Evolutionary conservation across 2,113 vertebrate genomes (phyloP).

Genomic region (Shinisaurus crocodilurus): DNA sequence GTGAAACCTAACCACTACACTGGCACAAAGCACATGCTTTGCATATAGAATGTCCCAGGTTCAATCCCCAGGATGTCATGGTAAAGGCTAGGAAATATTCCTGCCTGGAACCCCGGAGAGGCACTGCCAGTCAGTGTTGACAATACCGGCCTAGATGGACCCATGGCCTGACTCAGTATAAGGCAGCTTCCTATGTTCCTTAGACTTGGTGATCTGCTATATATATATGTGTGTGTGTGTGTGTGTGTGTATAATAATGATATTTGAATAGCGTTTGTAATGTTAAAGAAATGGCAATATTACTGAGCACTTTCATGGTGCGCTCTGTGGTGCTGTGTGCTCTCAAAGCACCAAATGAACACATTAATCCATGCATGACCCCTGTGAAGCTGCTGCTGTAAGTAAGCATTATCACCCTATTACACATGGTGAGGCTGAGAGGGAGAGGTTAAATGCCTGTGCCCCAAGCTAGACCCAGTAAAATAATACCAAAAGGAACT

Average conservation of each 20-base stretch:
- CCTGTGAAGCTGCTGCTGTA: background rate
- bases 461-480: background rate
- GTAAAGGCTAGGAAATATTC: no score
- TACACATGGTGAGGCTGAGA: rapidly evolving
- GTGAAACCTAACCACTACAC: background rate
- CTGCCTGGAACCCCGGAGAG: no score
- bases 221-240: constrained; percentile 27
- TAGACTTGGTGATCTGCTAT: background rate
- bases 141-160: no score
- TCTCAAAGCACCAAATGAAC: background rate
- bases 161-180: no score
- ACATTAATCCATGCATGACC: background rate
- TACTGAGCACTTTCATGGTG: background rate
- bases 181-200: no score
- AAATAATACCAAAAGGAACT: background rate
- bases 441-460: background rate
- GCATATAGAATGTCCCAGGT: no score
- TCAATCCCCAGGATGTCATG: no score
- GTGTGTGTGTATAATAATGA: constrained; percentile 1
- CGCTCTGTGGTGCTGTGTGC: rapidly evolving
- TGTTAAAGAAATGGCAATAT: background rate
- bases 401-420: background rate
- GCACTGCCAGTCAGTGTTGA: no score
- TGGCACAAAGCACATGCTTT: background rate
- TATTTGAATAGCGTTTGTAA: rapidly evolving